phyloP scores from a whole-genome alignment of 1,140 invertebrate genomes.

The Orius laevigatus region DNA sequence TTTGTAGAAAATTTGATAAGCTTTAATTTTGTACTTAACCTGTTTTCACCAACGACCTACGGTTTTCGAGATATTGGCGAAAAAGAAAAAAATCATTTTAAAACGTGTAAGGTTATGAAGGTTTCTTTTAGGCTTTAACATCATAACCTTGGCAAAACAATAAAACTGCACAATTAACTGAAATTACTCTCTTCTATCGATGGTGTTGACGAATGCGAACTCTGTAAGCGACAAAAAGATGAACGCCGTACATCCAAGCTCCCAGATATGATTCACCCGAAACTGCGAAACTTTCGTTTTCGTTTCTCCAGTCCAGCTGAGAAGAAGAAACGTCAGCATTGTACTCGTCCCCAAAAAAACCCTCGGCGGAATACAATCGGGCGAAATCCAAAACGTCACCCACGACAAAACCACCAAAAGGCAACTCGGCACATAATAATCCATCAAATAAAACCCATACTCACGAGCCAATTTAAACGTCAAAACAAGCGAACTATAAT shows the following conservation, averaged over 20 bases:
- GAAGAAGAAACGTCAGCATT: slow-evolving; percentile 68
- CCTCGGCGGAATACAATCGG: slow-evolving; percentile 62
- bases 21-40: too few species aligned
- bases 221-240: slow-evolving; percentile 72
- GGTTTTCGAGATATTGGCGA: too few species aligned
- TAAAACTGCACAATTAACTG: not conserved
- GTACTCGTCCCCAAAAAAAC: slow-evolving; percentile 50
- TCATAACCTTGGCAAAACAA: too few species aligned
- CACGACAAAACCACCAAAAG: slow-evolving; percentile 74
- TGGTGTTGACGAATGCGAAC: slow-evolving; percentile 75
- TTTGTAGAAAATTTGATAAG: too few species aligned
- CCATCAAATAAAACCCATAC: slow-evolving; percentile 75
- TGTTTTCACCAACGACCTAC: too few species aligned
- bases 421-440: slow-evolving; percentile 77
- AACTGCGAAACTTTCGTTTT: slow-evolving; percentile 75
- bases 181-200: slow-evolving; percentile 60
- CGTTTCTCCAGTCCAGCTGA: slow-evolving; percentile 60
- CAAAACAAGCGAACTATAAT: slow-evolving; percentile 60
- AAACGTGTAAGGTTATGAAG: too few species aligned
- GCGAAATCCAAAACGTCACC: slow-evolving; percentile 80
- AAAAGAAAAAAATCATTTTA: too few species aligned
- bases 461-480: slow-evolving; percentile 59
- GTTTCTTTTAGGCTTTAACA: too few species aligned
- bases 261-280: slow-evolving; percentile 77
- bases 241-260: slow-evolving; percentile 65